A percentile compares a stretch with the other conserved stretches of the same genome.
These are phyloP conservation scores for Lucifuga dentata DNA, from an alignment of 2,113 vertebrate species.

Conservation along the genomic window DNA sequence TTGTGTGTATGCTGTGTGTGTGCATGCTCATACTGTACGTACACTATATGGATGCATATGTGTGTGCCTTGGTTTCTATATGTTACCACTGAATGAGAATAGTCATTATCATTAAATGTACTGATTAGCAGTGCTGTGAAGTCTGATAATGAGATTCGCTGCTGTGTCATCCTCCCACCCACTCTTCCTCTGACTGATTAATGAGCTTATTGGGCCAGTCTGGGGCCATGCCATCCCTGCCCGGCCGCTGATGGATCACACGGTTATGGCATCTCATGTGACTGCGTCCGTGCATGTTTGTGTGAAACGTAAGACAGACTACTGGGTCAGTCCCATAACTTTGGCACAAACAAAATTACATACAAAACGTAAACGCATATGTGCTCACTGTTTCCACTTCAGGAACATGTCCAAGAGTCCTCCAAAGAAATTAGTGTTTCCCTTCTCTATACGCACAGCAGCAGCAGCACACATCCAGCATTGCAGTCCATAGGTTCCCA, in stretches of 20 bases:
- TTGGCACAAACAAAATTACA: neutral
- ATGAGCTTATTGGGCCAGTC: conserved; percentile 61
- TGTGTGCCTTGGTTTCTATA: conserved; percentile 33
- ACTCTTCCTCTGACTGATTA: conserved; percentile 67
- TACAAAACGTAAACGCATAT: neutral
- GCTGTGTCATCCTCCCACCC: conserved; percentile 61
- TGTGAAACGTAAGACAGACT: conserved; percentile 22
- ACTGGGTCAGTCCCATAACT: conserved; percentile 4
- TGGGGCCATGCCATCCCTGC: conserved; percentile 51
- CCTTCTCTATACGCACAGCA: neutral
- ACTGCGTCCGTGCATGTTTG: conserved; percentile 27
- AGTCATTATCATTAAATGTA: conserved; percentile 61
- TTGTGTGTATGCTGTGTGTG: conserved; percentile 5
- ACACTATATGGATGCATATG: neutral
- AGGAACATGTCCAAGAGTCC: neutral
- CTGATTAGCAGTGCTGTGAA: conserved; percentile 63
- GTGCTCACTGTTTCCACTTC: neutral
- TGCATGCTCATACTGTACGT: neutral
- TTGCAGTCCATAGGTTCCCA: neutral
- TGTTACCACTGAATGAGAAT: conserved; percentile 37
- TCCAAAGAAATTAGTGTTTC: conserved; percentile 1
- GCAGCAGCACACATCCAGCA: no score
- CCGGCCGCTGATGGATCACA: conserved; percentile 64
- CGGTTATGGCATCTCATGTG: conserved; percentile 20
- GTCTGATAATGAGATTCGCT: conserved; percentile 66